Conservation (phyloP, 1,140 invertebrate species). For the Lepidurus arcticus region DNA sequence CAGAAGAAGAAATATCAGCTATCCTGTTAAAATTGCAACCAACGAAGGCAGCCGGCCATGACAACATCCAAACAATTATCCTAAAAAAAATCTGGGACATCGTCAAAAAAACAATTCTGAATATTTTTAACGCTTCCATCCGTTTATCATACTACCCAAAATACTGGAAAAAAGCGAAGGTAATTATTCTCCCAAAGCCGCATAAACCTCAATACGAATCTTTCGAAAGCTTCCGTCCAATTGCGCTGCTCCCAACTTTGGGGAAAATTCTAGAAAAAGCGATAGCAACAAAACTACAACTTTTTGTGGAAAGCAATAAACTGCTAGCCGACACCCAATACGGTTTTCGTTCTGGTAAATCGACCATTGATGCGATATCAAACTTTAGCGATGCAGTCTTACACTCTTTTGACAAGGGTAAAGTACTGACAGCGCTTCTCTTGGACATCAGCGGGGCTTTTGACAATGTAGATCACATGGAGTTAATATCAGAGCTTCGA, state of each 20-base stretch:
- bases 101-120: not conserved
- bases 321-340: not conserved
- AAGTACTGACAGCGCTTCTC: not conserved
- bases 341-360: not conserved
- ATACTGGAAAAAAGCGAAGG: conserved; percentile 23
- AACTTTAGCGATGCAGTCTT: conserved; percentile 4
- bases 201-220: not conserved
- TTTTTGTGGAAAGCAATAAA: not conserved
- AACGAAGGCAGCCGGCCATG: conserved; percentile 1
- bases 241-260: not conserved
- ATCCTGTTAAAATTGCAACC: conserved; percentile 12
- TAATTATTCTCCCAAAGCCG: not conserved
- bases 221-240: not conserved
- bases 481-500: no score
- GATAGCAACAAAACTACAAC: not conserved
- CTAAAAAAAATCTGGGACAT: not conserved
- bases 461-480: no score
- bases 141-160: not conserved
- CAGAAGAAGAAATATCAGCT: not conserved
- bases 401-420: not conserved
- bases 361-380: not conserved
- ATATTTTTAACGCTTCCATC: conserved; percentile 23
- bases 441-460: no score
- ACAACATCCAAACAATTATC: conserved; percentile 13
- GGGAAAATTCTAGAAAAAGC: conserved; percentile 20